phyloP scores from a whole-genome alignment of 2,113 vertebrate genomes.

The Plectropomus leopardus region DNA sequence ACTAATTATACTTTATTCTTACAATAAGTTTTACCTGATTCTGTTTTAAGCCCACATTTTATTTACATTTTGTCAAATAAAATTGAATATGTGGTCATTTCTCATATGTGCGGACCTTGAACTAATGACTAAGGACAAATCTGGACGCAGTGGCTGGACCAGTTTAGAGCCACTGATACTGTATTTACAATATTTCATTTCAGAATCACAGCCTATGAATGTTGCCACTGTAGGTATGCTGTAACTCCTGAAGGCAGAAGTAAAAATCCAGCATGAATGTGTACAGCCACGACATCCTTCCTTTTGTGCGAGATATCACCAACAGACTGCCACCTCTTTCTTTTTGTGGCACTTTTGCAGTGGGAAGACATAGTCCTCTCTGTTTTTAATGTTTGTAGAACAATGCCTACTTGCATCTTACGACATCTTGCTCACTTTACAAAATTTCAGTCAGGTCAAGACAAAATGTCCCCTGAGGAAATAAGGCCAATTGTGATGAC shows the following conservation, averaged over 20 bases:
- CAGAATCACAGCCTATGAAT: neutral
- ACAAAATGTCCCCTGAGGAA: neutral
- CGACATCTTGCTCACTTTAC: neutral
- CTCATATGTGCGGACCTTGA: too few relatives aligned
- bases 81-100: too few relatives aligned
- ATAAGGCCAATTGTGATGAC: neutral
- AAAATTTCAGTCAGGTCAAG: conserved; percentile 6
- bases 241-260: too few relatives aligned
- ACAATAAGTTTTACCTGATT: too few relatives aligned
- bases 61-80: too few relatives aligned
- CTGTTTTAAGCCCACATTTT: too few relatives aligned
- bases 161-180: too few relatives aligned
- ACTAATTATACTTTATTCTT: too few relatives aligned
- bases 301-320: neutral
- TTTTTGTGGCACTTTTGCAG: neutral
- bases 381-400: neutral
- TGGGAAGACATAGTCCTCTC: neutral
- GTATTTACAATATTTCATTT: conserved; percentile 1
- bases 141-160: too few relatives aligned
- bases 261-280: neutral
- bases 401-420: conserved; percentile 8
- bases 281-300: neutral
- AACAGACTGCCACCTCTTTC: neutral
- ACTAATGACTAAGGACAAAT: too few relatives aligned
- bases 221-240: too few relatives aligned